Conservation (phyloP, 1,140 invertebrate species). For the Vanessa tameamea region DNA sequence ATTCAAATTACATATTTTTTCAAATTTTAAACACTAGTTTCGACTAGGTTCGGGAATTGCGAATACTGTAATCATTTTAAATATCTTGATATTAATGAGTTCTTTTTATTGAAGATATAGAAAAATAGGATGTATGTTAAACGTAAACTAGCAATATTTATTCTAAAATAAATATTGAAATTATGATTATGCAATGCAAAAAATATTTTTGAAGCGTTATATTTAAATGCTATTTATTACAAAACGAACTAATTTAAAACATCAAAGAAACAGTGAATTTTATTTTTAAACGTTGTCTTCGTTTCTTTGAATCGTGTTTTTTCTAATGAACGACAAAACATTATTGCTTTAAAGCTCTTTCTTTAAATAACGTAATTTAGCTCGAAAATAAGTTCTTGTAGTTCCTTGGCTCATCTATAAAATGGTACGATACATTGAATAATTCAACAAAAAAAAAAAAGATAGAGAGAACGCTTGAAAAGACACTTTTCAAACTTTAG, state of each 20-base stretch:
- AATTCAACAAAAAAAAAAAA: background rate
- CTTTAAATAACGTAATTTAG: background rate
- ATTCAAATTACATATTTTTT: too few relatives aligned
- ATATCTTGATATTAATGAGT: background rate
- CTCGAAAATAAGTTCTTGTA: background rate
- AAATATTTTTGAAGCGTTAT: background rate
- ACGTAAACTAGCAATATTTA: too few relatives aligned
- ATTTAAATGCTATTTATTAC: conserved; percentile 4
- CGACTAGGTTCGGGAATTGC: too few relatives aligned
- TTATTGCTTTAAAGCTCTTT: background rate
- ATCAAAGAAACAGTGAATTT: conserved; percentile 1
- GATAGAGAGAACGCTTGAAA: background rate
- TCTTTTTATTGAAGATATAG: background rate
- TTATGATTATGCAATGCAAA: background rate
- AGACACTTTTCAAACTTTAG: conserved; percentile 19
- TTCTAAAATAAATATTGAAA: background rate
- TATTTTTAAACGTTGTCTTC: conserved; percentile 4
- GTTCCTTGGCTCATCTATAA: background rate
- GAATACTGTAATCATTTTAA: too few relatives aligned
- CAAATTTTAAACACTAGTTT: too few relatives aligned
- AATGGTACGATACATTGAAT: background rate
- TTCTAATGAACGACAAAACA: background rate
- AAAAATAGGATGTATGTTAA: too few relatives aligned
- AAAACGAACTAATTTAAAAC: background rate
- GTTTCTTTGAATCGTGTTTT: background rate